Conservation (phyloP, 2,113 vertebrate species). For the Bombycilla garrulus region DNA sequence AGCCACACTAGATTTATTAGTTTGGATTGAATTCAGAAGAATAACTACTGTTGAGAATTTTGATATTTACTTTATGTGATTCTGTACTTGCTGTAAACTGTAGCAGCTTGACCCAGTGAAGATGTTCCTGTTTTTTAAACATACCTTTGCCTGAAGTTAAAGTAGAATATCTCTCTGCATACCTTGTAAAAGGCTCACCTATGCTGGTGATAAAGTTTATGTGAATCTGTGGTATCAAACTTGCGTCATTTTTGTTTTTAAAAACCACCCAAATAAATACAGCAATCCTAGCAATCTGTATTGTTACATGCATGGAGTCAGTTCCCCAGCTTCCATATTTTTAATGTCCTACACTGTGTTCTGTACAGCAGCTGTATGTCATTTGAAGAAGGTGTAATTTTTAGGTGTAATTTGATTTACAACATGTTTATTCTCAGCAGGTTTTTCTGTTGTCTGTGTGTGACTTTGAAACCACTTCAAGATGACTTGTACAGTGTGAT, state of each 20-base stretch:
- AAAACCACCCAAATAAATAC: neutral
- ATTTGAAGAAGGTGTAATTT: neutral
- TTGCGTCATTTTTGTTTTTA: neutral
- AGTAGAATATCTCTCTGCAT: neutral
- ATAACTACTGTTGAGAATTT: neutral
- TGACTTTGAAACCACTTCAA: neutral
- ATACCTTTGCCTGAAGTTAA: neutral
- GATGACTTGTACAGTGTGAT: neutral
- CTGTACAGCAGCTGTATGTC: neutral
- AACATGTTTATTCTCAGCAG: neutral
- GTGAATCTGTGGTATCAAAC: neutral
- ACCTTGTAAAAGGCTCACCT: neutral
- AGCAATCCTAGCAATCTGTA: neutral
- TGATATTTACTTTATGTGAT: neutral
- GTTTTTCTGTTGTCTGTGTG: neutral
- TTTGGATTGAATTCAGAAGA: neutral
- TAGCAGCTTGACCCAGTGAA: neutral
- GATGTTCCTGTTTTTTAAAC: neutral
- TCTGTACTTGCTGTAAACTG: neutral
- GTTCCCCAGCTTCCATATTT: neutral
- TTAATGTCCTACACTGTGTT: neutral
- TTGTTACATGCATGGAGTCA: neutral
- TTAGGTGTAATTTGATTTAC: neutral
- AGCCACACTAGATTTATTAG: neutral
- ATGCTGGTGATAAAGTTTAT: neutral